These are phyloP conservation scores for Lucilia cuprina DNA, from an alignment of 1,140 invertebrate genomes.

Conservation along the genomic window DNA sequence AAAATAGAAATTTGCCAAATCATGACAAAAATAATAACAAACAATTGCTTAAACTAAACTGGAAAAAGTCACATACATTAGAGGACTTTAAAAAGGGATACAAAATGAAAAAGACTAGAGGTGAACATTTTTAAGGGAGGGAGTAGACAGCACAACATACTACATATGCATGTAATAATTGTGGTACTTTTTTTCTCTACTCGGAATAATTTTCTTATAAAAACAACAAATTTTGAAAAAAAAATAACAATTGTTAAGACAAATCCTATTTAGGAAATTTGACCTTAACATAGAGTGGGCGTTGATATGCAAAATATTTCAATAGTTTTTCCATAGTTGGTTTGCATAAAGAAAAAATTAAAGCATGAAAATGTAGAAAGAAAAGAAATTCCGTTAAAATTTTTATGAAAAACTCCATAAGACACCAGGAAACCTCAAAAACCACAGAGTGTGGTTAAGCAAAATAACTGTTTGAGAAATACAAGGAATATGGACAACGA, in stretches of 20 bases:
- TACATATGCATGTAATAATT: neutral
- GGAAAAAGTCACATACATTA: slow-evolving; percentile 60
- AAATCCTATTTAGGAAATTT: neutral
- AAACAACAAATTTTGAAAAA: neutral
- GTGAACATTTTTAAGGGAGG: neutral
- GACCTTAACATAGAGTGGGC: neutral
- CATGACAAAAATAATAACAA: slow-evolving; percentile 22
- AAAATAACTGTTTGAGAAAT: neutral
- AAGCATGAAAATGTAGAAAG: slow-evolving; percentile 53
- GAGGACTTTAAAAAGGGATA: slow-evolving; percentile 59
- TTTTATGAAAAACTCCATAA: slow-evolving; percentile 16
- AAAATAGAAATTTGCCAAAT: slow-evolving; percentile 39
- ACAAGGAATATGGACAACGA: neutral
- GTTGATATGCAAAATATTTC: slow-evolving; percentile 31
- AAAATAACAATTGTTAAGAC: neutral
- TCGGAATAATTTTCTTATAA: neutral
- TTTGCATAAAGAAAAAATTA: slow-evolving; percentile 55
- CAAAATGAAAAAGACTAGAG: slow-evolving; percentile 40
- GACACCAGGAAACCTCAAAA: slow-evolving; percentile 45
- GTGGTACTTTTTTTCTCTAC: neutral
- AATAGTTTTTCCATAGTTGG: neutral
- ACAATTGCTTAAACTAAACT: slow-evolving; percentile 41
- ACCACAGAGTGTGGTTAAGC: slow-evolving; percentile 46
- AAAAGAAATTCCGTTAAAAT: slow-evolving; percentile 39
- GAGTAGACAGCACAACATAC: neutral